phyloP scores from a whole-genome alignment of 2,888 invertebrate genomes.

The Acleris cristana region DNA sequence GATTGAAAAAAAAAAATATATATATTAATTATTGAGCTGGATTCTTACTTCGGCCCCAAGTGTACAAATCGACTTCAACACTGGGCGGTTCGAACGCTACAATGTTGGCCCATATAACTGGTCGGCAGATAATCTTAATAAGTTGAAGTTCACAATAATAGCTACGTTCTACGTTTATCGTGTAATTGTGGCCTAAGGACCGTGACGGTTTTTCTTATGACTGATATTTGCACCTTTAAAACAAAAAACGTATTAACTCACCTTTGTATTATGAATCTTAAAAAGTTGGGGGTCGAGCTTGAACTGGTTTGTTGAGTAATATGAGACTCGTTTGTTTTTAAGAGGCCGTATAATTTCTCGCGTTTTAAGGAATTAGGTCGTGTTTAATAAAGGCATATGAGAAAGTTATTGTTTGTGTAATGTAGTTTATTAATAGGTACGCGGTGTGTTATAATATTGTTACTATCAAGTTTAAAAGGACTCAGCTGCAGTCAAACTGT shows the following conservation, averaged over 20 bases:
- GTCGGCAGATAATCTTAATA: constrained; percentile 16
- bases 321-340: not conserved
- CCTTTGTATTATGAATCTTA: not conserved
- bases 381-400: constrained; percentile 5
- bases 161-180: constrained; percentile 12
- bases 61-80: constrained; percentile 1
- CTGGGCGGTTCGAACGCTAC: constrained; percentile 10
- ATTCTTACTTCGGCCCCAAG: constrained; percentile 1
- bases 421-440: not conserved
- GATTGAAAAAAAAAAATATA: no score
- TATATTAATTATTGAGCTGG: not conserved
- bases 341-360: constrained; percentile 5
- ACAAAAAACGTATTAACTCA: not conserved
- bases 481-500: no score
- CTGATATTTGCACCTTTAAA: not conserved
- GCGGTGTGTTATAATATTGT: not conserved
- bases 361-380: constrained; percentile 18
- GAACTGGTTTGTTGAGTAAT: not conserved
- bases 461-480: not conserved
- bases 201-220: constrained; percentile 18
- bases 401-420: constrained; percentile 8
- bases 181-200: constrained; percentile 24
- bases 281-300: not conserved
- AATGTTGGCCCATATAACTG: constrained; percentile 22
- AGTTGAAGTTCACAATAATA: constrained; percentile 27